A percentile compares a stretch with the other conserved stretches of the same genome.
phyloP scores from a whole-genome alignment of 1,140 invertebrate genomes.

The Temnothorax curvispinosus region DNA sequence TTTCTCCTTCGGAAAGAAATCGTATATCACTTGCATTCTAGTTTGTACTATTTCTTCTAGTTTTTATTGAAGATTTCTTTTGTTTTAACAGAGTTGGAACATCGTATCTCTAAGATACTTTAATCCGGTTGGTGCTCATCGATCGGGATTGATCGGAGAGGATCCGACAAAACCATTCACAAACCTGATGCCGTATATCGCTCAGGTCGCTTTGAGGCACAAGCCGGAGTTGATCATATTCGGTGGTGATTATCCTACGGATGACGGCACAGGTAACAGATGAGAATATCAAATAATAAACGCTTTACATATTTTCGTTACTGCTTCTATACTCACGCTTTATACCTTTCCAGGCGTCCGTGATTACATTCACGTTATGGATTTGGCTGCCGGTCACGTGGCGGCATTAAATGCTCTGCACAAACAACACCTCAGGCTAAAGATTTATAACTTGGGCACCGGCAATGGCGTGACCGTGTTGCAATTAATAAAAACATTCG shows the following conservation, averaged over 20 bases:
- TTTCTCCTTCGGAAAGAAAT: background rate
- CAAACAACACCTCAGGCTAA: constrained; percentile 87
- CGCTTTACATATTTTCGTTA: background rate
- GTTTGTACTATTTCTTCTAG: background rate
- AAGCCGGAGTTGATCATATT: constrained; percentile 93
- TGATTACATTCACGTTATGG: constrained; percentile 98
- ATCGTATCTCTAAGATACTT: constrained; percentile 96
- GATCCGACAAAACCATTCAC: constrained; percentile 95
- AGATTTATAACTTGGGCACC: constrained; percentile 96
- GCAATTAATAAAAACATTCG: constrained; percentile 92
- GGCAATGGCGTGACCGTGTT: constrained; percentile 95
- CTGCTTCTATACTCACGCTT: background rate
- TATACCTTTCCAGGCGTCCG: constrained; percentile 89
- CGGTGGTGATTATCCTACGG: constrained; percentile 95
- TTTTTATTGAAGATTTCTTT: constrained; percentile 27
- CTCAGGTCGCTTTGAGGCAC: constrained; percentile 93
- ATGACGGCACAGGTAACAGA: constrained; percentile 94
- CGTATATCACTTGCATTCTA: background rate
- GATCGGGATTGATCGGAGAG: constrained; percentile 95
- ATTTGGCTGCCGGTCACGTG: constrained; percentile 95
- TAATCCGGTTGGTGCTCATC: constrained; percentile 97
- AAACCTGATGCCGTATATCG: constrained; percentile 96
- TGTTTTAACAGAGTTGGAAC: constrained; percentile 92
- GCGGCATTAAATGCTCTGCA: constrained; percentile 91
- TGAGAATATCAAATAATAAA: background rate